A percentile compares a stretch with the other conserved stretches of the same genome.
Conservation (phyloP, 2,888 invertebrate species). For the Pachycephus smyrnensis region DNA sequence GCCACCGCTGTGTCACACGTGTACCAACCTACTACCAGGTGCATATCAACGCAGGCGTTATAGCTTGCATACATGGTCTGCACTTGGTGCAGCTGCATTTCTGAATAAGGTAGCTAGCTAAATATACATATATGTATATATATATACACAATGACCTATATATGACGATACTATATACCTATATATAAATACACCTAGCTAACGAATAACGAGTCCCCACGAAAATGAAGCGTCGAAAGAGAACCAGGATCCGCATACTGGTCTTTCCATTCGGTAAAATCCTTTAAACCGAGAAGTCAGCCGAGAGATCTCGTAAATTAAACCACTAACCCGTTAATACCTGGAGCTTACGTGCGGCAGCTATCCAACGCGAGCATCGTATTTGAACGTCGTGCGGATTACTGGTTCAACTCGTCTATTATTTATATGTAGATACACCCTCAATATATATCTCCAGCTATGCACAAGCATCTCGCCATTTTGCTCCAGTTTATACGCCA, state of each 20-base stretch:
- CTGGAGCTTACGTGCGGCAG: neutral
- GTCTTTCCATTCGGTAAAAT: neutral
- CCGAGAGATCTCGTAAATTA: neutral
- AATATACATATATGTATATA: too few species aligned
- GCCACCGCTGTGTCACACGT: neutral
- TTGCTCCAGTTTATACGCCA: neutral
- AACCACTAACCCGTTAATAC: neutral
- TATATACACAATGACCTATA: too few species aligned
- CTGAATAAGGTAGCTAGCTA: neutral
- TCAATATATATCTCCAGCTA: neutral
- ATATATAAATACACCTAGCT: too few species aligned
- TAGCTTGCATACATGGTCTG: neutral
- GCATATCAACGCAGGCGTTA: neutral
- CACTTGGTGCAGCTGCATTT: neutral
- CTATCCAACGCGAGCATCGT: neutral
- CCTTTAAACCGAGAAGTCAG: neutral
- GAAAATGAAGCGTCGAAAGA: neutral
- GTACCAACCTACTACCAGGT: neutral
- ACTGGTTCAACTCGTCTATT: neutral
- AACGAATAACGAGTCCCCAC: neutral
- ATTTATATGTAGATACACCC: neutral
- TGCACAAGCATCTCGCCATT: neutral
- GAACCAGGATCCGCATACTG: neutral
- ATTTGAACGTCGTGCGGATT: neutral
- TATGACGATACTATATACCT: too few species aligned